Percentiles rank a stretch among this genome's conserved stretches.
Conservation (phyloP, 2,797 vertebrate genomes). For the Pelobates cultripes region DNA sequence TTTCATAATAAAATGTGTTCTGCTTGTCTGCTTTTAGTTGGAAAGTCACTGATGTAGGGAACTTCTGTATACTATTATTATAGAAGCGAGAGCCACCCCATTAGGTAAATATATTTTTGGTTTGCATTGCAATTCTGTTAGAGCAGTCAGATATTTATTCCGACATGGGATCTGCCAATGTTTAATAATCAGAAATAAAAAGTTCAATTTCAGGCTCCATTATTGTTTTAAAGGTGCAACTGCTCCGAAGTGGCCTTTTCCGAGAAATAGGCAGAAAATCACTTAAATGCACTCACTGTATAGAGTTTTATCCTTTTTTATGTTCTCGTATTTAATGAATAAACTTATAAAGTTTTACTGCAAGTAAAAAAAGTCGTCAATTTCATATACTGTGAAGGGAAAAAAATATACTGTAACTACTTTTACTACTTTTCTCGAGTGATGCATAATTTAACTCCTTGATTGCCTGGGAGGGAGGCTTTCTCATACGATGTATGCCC, state of each 20-base stretch:
- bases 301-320: not conserved
- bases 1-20: constrained; percentile 51
- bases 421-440: not conserved
- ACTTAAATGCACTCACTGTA: constrained; percentile 3
- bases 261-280: not conserved
- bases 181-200: constrained; percentile 37
- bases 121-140: constrained; percentile 26
- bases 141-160: constrained; percentile 1
- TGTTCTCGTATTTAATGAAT: not conserved
- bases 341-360: not conserved
- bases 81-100: constrained; percentile 5
- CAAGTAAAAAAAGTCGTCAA: not conserved
- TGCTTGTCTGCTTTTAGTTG: constrained; percentile 41
- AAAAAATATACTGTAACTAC: not conserved
- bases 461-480: no score
- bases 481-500: no score
- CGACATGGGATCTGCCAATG: constrained; percentile 6
- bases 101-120: constrained; percentile 49
- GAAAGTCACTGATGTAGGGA: constrained; percentile 5
- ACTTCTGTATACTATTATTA: constrained; percentile 28
- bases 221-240: constrained; percentile 7
- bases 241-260: constrained; percentile 11
- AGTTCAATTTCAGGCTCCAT: constrained; percentile 18
- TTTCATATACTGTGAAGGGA: not conserved
- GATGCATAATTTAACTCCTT: not conserved